phyloP scores from a whole-genome alignment of 2,113 vertebrate genomes.

The Prolemur simus region DNA sequence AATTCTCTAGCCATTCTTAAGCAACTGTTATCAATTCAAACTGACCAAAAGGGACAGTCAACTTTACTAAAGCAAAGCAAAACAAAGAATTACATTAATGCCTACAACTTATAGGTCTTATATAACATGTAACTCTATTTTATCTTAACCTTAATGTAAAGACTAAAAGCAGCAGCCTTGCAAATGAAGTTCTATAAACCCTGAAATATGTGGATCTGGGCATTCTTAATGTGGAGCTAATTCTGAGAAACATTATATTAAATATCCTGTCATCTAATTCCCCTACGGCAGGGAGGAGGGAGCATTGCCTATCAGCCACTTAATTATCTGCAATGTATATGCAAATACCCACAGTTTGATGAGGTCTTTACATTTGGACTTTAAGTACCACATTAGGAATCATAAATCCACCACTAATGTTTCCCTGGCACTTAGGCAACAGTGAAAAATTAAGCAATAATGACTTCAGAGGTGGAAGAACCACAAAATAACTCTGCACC shows the following conservation, averaged over 20 bases:
- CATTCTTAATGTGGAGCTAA: conserved; percentile 67
- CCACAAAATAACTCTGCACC: conserved; percentile 71
- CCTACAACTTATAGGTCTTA: conserved; percentile 37
- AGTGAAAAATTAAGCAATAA: conserved; percentile 80
- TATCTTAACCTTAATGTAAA: conserved; percentile 62
- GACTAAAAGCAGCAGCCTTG: neutral
- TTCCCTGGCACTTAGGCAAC: conserved; percentile 62
- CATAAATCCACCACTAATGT: conserved; percentile 70
- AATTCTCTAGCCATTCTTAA: conserved; percentile 2
- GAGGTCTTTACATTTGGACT: conserved; percentile 83
- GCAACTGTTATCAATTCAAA: neutral
- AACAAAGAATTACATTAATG: neutral
- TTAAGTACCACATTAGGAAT: conserved; percentile 79
- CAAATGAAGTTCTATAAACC: conserved; percentile 55
- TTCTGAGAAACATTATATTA: conserved; percentile 47
- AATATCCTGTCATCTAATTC: conserved; percentile 51
- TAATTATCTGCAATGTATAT: conserved; percentile 80
- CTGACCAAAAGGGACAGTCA: neutral
- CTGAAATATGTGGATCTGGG: neutral
- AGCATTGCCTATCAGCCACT: conserved; percentile 49
- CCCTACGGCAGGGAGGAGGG: neutral
- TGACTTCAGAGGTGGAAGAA: conserved; percentile 75
- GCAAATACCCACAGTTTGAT: conserved; percentile 80
- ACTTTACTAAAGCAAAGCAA: conserved; percentile 29
- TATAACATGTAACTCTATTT: conserved; percentile 56